A percentile compares a stretch with the other conserved stretches of the same genome.
Evolutionary conservation across 2,797 vertebrate species (phyloP).

Genomic region (Coranthus polyacanthus): DNA sequence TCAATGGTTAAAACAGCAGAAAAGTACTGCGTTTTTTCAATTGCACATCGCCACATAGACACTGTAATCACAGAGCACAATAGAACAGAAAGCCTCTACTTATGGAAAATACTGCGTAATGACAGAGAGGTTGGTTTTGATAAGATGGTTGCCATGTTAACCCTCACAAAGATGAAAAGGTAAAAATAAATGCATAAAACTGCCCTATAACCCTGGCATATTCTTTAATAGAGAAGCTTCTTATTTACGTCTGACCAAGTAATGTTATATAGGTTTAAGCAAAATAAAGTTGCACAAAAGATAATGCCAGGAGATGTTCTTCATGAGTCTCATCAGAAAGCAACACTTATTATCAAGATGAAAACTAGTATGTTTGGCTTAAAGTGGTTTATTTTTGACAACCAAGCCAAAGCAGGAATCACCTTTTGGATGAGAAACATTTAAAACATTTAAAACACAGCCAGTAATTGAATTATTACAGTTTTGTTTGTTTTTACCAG

Average conservation of each 20-base stretch:
- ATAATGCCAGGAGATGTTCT: neutral
- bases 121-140: conserved; percentile 48
- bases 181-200: conserved; percentile 2
- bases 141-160: conserved; percentile 65
- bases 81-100: conserved; percentile 60
- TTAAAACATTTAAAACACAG: conserved; percentile 4
- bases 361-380: neutral
- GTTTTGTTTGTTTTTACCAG: conserved; percentile 16
- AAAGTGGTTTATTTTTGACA: neutral
- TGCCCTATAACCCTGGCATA: neutral
- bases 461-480: neutral
- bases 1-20: conserved; percentile 43
- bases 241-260: neutral
- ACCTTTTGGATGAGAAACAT: neutral
- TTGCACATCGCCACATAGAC: conserved; percentile 21
- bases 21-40: conserved; percentile 40
- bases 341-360: neutral
- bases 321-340: neutral
- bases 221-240: neutral
- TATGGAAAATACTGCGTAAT: conserved; percentile 61
- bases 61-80: conserved; percentile 66
- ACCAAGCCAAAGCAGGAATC: neutral
- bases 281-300: neutral
- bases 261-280: neutral
- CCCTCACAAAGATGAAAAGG: conserved; percentile 25